These are phyloP conservation scores for Lophura nycthemera DNA, from an alignment of 2,113 vertebrate species.

Conservation along the genomic window DNA sequence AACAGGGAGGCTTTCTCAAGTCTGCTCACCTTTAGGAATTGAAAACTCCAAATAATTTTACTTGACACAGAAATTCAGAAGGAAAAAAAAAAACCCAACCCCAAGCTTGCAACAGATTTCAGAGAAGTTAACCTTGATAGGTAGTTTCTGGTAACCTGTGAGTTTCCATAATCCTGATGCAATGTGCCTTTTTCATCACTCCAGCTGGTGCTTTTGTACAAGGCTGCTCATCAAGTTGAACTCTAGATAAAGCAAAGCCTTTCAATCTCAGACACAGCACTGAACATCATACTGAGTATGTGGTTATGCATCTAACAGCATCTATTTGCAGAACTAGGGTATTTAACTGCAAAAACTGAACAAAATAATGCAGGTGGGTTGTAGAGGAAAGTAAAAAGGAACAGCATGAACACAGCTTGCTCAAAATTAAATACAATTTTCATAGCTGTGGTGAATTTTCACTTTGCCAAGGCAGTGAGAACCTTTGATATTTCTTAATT, in stretches of 20 bases:
- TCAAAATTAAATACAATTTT: background rate
- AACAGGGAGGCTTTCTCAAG: background rate
- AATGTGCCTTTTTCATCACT: background rate
- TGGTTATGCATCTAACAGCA: background rate
- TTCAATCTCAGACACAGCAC: background rate
- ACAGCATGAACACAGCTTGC: background rate
- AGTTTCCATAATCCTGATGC: background rate
- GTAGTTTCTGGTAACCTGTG: fast-evolving
- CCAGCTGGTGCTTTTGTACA: background rate
- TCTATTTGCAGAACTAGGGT: background rate
- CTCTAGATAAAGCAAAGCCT: background rate
- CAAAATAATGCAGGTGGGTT: background rate
- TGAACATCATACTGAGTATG: background rate
- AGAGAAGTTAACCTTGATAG: background rate
- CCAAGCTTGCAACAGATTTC: background rate
- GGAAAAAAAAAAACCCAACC: background rate
- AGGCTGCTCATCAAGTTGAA: background rate
- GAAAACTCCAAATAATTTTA: background rate
- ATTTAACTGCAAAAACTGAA: background rate
- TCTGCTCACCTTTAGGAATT: background rate
- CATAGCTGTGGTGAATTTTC: background rate
- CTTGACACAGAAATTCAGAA: background rate
- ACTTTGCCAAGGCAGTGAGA: background rate
- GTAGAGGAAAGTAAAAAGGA: background rate
- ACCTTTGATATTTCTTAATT: background rate